A percentile compares a stretch with the other conserved stretches of the same genome.
Evolutionary conservation across 2,113 vertebrate species (phyloP).

Genomic region (Tragulus kanchil): DNA sequence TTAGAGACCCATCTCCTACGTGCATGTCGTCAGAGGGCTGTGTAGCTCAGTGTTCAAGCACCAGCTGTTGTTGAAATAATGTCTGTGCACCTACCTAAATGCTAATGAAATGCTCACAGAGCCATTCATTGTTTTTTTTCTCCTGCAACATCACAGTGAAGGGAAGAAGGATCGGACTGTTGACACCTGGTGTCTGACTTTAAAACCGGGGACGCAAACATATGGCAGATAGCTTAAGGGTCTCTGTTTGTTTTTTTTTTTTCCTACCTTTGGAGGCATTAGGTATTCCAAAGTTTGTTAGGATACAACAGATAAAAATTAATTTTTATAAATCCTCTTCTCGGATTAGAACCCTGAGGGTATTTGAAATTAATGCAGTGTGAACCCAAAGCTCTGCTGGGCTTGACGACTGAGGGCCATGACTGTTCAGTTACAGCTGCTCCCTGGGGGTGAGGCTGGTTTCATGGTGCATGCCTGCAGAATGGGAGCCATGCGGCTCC

Average conservation of each 20-base stretch:
- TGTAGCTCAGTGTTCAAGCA: background rate
- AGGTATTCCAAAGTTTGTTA: background rate
- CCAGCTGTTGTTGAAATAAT: slow-evolving; percentile 44
- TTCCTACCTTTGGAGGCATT: background rate
- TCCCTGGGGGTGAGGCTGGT: background rate
- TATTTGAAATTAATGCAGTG: slow-evolving; percentile 52
- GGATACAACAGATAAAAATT: background rate
- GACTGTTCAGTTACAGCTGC: slow-evolving; percentile 11
- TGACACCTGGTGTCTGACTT: slow-evolving; percentile 66
- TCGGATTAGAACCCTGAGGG: slow-evolving; percentile 33
- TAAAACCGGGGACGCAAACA: slow-evolving; percentile 51
- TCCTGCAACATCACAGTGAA: slow-evolving; percentile 39
- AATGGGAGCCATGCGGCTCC: background rate
- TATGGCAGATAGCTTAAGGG: slow-evolving; percentile 17
- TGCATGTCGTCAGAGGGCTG: background rate
- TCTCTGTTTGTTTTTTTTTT: background rate
- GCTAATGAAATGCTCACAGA: slow-evolving; percentile 74
- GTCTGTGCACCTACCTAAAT: slow-evolving; percentile 65
- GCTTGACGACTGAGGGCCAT: background rate
- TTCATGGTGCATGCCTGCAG: slow-evolving; percentile 20
- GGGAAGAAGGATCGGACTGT: slow-evolving; percentile 42
- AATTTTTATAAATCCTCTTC: slow-evolving; percentile 41
- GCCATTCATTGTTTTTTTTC: slow-evolving; percentile 27
- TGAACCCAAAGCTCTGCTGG: background rate
- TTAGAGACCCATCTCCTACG: background rate